Percentiles rank a stretch among this genome's conserved stretches.
Conservation (phyloP, 1,140 invertebrate species). For the Brachionus plicatilis region DNA sequence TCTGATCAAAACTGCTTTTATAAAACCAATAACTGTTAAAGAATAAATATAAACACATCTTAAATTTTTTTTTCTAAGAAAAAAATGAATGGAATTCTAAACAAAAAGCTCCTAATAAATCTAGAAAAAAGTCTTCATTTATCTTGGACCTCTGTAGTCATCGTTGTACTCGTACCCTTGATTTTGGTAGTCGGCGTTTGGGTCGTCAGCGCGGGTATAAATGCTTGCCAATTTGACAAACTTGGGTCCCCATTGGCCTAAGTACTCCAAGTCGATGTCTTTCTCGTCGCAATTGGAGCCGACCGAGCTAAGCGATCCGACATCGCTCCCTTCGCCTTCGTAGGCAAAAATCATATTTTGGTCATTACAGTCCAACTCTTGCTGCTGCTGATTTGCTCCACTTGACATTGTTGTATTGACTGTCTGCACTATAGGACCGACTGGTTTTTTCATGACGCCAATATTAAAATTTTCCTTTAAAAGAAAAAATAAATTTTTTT, state of each 20-base stretch:
- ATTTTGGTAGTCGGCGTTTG: conserved; percentile 21
- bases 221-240: conserved; percentile 27
- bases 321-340: conserved; percentile 32
- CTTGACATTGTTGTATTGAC: background rate
- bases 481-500: background rate
- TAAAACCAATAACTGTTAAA: conserved; percentile 30
- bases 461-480: conserved; percentile 40
- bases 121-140: background rate
- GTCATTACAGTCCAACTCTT: background rate
- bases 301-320: conserved; percentile 33
- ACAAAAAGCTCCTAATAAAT: background rate
- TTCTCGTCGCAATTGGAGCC: background rate
- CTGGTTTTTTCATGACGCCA: conserved; percentile 38
- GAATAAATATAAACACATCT: conserved; percentile 18
- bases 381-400: background rate
- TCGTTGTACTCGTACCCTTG: conserved; percentile 3
- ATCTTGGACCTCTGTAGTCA: background rate
- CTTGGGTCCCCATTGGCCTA: conserved; percentile 36
- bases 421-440: conserved; percentile 30
- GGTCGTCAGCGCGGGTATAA: background rate
- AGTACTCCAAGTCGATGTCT: conserved; percentile 18
- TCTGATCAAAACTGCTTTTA: background rate
- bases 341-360: conserved; percentile 38
- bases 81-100: background rate
- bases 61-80: background rate